Conservation (phyloP, 2,113 vertebrate genomes). For the Sardina pilchardus region DNA sequence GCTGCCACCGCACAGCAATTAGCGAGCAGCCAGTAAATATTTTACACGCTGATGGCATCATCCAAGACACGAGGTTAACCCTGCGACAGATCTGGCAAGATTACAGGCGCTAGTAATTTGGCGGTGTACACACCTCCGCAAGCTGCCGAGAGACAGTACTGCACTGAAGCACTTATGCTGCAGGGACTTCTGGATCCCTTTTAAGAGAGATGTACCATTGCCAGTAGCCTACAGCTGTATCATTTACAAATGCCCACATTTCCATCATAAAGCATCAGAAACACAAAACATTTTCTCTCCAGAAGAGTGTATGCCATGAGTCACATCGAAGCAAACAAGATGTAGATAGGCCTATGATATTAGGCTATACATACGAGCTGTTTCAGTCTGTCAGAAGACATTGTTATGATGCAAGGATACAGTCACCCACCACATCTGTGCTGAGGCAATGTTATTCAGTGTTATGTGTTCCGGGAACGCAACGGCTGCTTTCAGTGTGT, state of each 20-base stretch:
- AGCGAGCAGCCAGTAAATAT: not conserved
- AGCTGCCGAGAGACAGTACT: not conserved
- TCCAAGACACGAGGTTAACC: not conserved
- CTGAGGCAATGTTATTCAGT: not conserved
- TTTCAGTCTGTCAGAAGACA: not conserved
- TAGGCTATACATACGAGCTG: not conserved
- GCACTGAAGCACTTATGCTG: not conserved
- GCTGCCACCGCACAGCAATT: not conserved
- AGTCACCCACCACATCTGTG: not conserved
- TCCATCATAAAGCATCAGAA: not conserved
- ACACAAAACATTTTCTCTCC: slow-evolving; percentile 39
- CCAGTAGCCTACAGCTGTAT: not conserved
- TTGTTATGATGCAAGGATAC: not conserved
- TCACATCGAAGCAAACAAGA: not conserved
- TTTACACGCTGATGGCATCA: slow-evolving; percentile 1
- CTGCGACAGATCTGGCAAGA: slow-evolving; percentile 2
- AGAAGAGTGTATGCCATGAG: not conserved
- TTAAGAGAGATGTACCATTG: slow-evolving; percentile 8
- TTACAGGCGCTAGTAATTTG: not conserved
- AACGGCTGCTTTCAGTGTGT: no score
- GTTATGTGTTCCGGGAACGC: no score
- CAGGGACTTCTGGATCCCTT: not conserved
- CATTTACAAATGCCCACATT: not conserved
- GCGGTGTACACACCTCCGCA: not conserved
- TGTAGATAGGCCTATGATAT: not conserved